Percentiles rank a stretch among this genome's conserved stretches.
phyloP scores from a whole-genome alignment of 1,140 invertebrate genomes.

The Halyomorpha halys region DNA sequence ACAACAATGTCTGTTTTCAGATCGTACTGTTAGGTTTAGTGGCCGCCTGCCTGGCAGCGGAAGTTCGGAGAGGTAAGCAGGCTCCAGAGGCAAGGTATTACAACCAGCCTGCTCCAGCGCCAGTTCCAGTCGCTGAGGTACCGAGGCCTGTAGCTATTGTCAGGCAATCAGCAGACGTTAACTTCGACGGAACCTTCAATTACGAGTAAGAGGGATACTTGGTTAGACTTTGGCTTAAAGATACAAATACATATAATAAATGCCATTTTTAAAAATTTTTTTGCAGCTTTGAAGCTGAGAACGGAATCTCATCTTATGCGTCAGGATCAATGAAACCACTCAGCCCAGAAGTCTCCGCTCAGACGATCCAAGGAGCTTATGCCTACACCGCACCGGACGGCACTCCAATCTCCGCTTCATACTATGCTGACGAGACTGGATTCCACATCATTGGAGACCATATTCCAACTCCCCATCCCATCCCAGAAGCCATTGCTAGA shows the following conservation, averaged over 20 bases:
- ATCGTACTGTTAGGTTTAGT: constrained; percentile 6
- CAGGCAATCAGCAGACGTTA: neutral
- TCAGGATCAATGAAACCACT: constrained; percentile 55
- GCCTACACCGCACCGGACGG: constrained; percentile 68
- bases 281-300: constrained; percentile 50
- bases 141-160: constrained; percentile 11
- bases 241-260: no score
- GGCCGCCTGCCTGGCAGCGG: neutral
- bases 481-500: constrained; percentile 11
- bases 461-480: constrained; percentile 49
- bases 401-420: constrained; percentile 52
- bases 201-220: constrained; percentile 9
- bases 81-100: no score
- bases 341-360: constrained; percentile 42
- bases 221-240: no score
- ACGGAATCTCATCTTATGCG: constrained; percentile 55
- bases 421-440: constrained; percentile 70
- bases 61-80: no score
- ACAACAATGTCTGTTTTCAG: neutral
- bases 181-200: constrained; percentile 7
- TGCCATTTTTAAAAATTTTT: no score
- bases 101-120: neutral
- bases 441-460: constrained; percentile 62
- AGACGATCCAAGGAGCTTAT: constrained; percentile 55
- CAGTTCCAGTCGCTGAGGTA: neutral